phyloP scores from a whole-genome alignment of 2,797 vertebrate genomes.

The Micromesistius poutassou region DNA sequence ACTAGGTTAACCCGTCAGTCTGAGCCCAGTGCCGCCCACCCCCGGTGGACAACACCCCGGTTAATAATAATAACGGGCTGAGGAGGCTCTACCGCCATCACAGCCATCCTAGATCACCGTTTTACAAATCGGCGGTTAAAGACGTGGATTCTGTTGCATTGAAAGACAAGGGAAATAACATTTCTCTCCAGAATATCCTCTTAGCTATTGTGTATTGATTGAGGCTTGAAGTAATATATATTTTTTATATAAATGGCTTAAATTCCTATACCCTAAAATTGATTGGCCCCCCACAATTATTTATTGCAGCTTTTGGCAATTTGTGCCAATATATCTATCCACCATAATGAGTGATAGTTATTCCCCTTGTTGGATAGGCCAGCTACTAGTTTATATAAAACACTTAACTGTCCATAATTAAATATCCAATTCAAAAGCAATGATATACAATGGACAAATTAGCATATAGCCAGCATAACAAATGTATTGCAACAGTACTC shows the following conservation, averaged over 20 bases:
- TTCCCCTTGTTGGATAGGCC: no score
- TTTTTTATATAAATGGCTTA: background rate
- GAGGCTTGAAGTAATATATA: background rate
- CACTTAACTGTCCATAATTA: background rate
- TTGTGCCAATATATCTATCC: slow-evolving; percentile 56
- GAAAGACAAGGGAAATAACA: background rate
- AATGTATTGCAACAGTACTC: background rate
- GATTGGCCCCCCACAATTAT: slow-evolving; percentile 36
- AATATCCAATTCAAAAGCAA: background rate
- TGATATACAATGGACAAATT: background rate
- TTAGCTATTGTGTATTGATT: background rate
- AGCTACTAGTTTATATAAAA: no score
- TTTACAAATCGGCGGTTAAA: background rate
- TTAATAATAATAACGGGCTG: no score
- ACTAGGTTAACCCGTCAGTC: slow-evolving; percentile 61
- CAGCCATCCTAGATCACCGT: background rate
- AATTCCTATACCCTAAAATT: background rate
- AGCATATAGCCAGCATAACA: background rate
- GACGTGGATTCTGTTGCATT: background rate
- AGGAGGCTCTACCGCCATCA: background rate
- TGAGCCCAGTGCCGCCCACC: no score
- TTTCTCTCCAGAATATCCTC: no score
- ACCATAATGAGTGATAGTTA: slow-evolving; percentile 17
- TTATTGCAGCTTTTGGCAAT: slow-evolving; percentile 44
- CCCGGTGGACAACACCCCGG: no score